Evolutionary conservation across 2,113 vertebrate species (phyloP).

Genomic region (Bos javanicus): DNA sequence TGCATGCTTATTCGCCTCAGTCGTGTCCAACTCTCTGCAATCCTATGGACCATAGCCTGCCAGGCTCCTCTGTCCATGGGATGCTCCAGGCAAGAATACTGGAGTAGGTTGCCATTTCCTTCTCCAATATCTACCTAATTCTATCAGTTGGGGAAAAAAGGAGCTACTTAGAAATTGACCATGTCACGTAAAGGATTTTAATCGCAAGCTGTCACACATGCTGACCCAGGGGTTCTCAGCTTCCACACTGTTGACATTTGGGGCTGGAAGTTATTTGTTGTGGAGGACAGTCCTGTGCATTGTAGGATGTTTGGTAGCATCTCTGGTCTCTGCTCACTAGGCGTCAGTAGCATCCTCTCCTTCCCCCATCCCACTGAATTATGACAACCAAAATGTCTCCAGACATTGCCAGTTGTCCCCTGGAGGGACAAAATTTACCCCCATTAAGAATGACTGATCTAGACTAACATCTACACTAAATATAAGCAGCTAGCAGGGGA

Average conservation of each 20-base stretch:
- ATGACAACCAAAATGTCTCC: background rate
- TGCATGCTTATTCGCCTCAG: background rate
- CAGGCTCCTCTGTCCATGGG: background rate
- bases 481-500: background rate
- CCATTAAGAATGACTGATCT: background rate
- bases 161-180: background rate
- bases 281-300: background rate
- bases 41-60: background rate
- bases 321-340: background rate
- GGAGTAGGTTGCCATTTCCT: background rate
- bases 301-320: background rate
- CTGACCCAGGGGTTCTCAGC: background rate
- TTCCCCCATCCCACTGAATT: background rate
- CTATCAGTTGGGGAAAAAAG: background rate
- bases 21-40: rapidly evolving
- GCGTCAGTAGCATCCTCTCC: background rate
- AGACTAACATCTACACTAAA: background rate
- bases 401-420: background rate
- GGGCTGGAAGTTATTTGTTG: background rate
- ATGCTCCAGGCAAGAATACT: background rate
- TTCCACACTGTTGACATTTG: background rate
- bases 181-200: background rate
- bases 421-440: background rate
- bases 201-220: background rate
- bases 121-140: background rate